Percentiles rank a stretch among this genome's conserved stretches.
Conservation (phyloP, 2,888 invertebrate species). For the Idaea dimidiata region DNA sequence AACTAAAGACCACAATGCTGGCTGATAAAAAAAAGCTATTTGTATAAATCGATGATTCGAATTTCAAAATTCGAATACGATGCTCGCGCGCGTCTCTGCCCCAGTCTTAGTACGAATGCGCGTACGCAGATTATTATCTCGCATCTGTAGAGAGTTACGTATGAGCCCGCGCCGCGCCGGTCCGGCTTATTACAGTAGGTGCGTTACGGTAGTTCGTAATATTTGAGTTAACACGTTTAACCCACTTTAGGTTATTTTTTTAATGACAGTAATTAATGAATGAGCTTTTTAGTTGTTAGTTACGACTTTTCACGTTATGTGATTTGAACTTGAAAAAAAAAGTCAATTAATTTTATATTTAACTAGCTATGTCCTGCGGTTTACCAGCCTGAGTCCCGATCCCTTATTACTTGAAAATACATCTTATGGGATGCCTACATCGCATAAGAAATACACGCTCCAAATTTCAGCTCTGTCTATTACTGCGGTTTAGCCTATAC, state of each 20-base stretch:
- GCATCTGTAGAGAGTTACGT: conserved; percentile 33
- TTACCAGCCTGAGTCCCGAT: no score
- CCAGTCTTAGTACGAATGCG: conserved; percentile 61
- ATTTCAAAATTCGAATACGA: conserved; percentile 37
- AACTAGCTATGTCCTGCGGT: no score
- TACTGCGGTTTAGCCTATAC: no score
- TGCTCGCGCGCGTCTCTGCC: conserved; percentile 52
- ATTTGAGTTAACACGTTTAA: conserved; percentile 27
- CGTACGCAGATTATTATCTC: conserved; percentile 41
- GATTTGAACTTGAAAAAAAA: background rate
- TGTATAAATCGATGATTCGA: background rate
- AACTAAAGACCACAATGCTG: no score
- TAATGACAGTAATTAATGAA: conserved; percentile 2
- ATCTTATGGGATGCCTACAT: no score
- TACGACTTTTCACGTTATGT: background rate
- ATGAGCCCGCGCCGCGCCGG: conserved; percentile 42
- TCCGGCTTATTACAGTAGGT: conserved; percentile 59
- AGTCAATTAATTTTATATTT: no score
- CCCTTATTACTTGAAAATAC: no score
- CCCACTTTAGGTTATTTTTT: conserved; percentile 10
- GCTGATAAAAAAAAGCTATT: background rate
- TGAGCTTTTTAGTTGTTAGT: background rate
- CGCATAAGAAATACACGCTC: no score
- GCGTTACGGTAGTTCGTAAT: conserved; percentile 35
- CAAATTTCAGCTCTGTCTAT: no score